Evolutionary conservation across 2,113 vertebrate genomes (phyloP), one percentile per base, ranked within the genome.

Genomic region (Antechinus flavipes): DNA sequence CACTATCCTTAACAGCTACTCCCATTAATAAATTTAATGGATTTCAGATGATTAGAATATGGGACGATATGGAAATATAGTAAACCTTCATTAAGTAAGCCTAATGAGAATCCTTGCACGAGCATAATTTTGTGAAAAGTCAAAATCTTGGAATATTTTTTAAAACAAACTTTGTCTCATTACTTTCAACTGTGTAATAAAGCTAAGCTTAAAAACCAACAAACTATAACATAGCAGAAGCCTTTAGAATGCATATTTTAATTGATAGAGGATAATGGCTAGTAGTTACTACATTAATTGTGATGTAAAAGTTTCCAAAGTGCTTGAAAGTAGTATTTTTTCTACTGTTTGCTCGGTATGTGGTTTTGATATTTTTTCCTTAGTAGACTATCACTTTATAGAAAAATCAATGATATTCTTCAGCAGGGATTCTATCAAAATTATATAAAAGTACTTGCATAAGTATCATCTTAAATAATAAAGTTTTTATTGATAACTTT

Each of bases 21-120:
- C 30, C 95, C 96, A 89, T 89, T 84, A 84, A 90, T 27, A 92
- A 25, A 89, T 53, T 92, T 90, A 95, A 91, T 91, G 52, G 94
- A 58, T 84, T 93, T 50, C 2, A 46, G 50, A 22, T 84, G 42
- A 50, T 54, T 54, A 92, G 54, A 9, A 30, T 92, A 94, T 4
- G 92, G 24, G 92, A 94, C 93, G 94, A 11, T 54, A 93, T 94
- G 26, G 35, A 91, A 95, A 50, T 76, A 90, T 50, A 94, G 93
- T 53, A 46, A n/a, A 50, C 94, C 95, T 9, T 56, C 47, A 89
- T n/a, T 2, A 92, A 84, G 11, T 26, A 76, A 90, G 8, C 9
- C 91, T 92, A 56, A 96, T 93, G 93, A 76, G 90, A 25, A 76
- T 91, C 35, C 68, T 84, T n/a, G n/a, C n/a, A 42, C n/a, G 35